A percentile compares a stretch with the other conserved stretches of the same genome.
Conservation (phyloP, 1,140 invertebrate genomes). For the Aphelenchoides avenae region DNA sequence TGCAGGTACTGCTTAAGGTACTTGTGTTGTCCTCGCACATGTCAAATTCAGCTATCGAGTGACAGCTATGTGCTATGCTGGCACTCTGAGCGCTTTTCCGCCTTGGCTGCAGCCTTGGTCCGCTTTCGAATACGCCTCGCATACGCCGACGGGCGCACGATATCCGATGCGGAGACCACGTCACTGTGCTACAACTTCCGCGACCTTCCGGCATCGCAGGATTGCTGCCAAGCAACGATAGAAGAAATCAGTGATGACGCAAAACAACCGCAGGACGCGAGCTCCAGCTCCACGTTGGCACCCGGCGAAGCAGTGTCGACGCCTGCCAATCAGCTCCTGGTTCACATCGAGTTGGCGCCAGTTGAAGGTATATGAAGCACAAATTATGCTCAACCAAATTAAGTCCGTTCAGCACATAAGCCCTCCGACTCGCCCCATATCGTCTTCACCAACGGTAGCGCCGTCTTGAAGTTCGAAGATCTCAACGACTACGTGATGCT, state of each 20-base stretch:
- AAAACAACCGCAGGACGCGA: not conserved
- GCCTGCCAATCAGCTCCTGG: too few species aligned
- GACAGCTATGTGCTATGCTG: conserved; percentile 20
- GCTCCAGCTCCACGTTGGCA: too few species aligned
- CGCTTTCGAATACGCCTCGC: conserved; percentile 7
- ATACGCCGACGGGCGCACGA: conserved; percentile 9
- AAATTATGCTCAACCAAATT: too few species aligned
- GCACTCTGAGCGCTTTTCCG: conserved; percentile 11
- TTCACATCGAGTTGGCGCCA: conserved; percentile 8
- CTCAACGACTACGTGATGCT: conserved; percentile 40
- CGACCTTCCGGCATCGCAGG: conserved; percentile 22
- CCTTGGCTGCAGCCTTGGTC: not conserved
- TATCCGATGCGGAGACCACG: conserved; percentile 9
- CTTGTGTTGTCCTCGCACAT: conserved; percentile 4
- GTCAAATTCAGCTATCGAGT: conserved; percentile 22
- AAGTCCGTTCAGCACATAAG: too few species aligned
- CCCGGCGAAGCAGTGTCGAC: too few species aligned
- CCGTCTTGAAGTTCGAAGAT: conserved; percentile 28
- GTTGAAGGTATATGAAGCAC: conserved; percentile 3
- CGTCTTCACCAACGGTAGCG: conserved; percentile 43
- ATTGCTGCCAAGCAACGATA: conserved; percentile 21
- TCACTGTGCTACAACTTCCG: conserved; percentile 39
- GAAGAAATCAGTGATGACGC: not conserved
- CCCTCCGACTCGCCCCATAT: too few species aligned
- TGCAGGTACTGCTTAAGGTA: too few species aligned